Conservation (phyloP, 2,797 vertebrate genomes). For the Apodemus agrarius region DNA sequence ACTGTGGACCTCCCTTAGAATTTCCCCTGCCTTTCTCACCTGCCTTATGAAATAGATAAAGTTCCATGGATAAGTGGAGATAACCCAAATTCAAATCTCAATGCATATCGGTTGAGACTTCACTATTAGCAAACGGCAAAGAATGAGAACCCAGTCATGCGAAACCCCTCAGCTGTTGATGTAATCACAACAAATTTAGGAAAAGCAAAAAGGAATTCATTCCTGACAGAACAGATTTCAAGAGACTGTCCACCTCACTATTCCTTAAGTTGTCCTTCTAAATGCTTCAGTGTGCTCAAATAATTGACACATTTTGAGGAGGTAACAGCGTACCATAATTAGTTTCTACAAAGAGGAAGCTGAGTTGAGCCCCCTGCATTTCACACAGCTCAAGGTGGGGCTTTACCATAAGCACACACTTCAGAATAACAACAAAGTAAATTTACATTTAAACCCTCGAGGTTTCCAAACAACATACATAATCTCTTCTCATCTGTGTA, state of each 20-base stretch:
- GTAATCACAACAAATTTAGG: background rate
- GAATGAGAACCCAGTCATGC: background rate
- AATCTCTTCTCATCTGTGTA: background rate
- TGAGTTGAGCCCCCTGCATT: background rate
- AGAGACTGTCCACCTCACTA: constrained; percentile 8
- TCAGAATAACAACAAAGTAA: constrained; percentile 43
- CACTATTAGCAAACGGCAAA: background rate
- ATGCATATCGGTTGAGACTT: background rate
- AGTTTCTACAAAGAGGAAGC: background rate
- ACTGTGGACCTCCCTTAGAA: background rate
- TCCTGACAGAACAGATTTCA: constrained; percentile 9
- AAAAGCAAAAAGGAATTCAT: constrained; percentile 44
- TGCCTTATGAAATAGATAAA: background rate
- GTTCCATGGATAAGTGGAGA: background rate
- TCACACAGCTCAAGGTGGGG: background rate
- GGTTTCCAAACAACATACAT: background rate
- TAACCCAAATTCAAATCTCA: constrained; percentile 29
- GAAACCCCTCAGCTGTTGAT: background rate
- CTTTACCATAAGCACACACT: background rate
- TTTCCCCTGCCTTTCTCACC: background rate
- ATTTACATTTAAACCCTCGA: background rate
- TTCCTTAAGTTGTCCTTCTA: constrained; percentile 17
- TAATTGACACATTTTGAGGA: background rate
- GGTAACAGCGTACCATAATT: background rate
- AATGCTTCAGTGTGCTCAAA: background rate